phyloP scores from a whole-genome alignment of 2,113 vertebrate species.

The Dasyprocta punctata region DNA sequence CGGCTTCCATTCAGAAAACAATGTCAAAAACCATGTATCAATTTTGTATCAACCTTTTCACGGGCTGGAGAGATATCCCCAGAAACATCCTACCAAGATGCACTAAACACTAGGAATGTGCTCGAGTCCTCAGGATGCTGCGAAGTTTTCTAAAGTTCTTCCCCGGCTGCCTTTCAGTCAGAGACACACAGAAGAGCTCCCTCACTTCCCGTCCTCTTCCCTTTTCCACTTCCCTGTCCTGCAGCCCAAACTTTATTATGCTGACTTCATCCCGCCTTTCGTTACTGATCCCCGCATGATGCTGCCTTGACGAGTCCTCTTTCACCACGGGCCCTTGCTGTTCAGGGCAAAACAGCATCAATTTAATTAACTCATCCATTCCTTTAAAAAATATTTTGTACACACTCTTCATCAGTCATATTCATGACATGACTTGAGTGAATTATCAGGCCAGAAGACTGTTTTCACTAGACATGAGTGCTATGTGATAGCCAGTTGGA shows the following conservation, averaged over 20 bases:
- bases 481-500: not conserved
- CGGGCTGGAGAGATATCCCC: not conserved
- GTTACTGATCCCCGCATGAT: too few relatives aligned
- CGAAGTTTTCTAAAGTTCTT: not conserved
- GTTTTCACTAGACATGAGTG: not conserved
- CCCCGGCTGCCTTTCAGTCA: not conserved
- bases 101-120: not conserved
- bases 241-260: not conserved
- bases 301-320: too few relatives aligned
- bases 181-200: not conserved
- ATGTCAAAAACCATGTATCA: not conserved
- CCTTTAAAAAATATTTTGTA: not conserved
- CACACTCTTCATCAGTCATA: not conserved
- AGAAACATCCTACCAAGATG: not conserved
- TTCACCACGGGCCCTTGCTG: fast-evolving
- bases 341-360: not conserved
- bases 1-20: not conserved
- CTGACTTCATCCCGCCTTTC: not conserved
- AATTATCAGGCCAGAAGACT: not conserved
- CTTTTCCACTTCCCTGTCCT: not conserved
- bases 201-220: not conserved
- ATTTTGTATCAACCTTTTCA: not conserved
- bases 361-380: not conserved
- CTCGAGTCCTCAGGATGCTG: not conserved
- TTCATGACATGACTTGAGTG: not conserved